Evolutionary conservation across 1,140 invertebrate species (phyloP).

Genomic region (Triops cancriformis): DNA sequence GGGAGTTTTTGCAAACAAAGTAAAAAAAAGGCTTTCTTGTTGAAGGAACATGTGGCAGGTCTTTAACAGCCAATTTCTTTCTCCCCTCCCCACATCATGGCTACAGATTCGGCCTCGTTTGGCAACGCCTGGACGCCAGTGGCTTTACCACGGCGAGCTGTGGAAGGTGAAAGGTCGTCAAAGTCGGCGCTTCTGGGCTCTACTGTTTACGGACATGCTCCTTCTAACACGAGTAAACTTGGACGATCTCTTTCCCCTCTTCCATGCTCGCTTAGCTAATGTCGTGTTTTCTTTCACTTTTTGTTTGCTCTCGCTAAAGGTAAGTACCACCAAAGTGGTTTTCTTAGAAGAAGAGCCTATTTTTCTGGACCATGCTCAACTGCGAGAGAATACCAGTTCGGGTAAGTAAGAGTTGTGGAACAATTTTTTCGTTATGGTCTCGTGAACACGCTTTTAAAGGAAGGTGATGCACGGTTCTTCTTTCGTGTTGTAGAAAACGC

Average conservation of each 20-base stretch:
- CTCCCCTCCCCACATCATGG: background rate
- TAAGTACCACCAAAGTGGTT: background rate
- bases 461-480: background rate
- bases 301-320: background rate
- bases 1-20: background rate
- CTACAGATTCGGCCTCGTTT: constrained; percentile 36
- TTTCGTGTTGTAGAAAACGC: background rate
- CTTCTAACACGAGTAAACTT: constrained; percentile 74
- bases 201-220: constrained; percentile 70
- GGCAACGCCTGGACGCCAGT: constrained; percentile 67
- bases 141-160: constrained; percentile 76
- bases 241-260: constrained; percentile 40
- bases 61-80: background rate
- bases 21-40: background rate
- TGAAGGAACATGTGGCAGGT: background rate
- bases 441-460: background rate
- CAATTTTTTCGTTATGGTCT: background rate
- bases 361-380: background rate
- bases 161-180: constrained; percentile 70
- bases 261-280: background rate
- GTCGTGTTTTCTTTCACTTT: background rate
- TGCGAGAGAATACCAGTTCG: background rate
- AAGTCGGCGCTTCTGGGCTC: constrained; percentile 68
- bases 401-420: background rate
- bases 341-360: background rate